A percentile compares a stretch with the other conserved stretches of the same genome.
Evolutionary conservation across 2,888 invertebrate genomes (phyloP).

Genomic region (Hesperia comma): DNA sequence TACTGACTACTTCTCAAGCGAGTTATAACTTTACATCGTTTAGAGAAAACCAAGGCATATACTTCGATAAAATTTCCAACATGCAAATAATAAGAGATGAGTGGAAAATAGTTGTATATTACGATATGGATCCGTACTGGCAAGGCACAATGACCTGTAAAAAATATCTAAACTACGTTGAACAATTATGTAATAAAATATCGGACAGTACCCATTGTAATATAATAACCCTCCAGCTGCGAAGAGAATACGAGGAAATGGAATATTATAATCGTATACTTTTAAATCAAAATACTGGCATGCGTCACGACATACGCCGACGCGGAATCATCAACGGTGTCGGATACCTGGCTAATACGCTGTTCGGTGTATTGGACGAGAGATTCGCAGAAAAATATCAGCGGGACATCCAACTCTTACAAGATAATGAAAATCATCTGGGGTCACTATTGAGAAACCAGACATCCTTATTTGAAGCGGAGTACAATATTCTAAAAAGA

Average conservation of each 20-base stretch:
- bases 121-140: slow-evolving; percentile 34
- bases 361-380: slow-evolving; percentile 43
- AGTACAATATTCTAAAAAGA: slow-evolving; percentile 19
- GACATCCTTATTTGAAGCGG: slow-evolving; percentile 22
- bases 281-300: slow-evolving; percentile 33
- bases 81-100: slow-evolving; percentile 28
- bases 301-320: slow-evolving; percentile 19
- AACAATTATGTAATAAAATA: slow-evolving; percentile 11
- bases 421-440: slow-evolving; percentile 27
- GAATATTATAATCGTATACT: slow-evolving; percentile 34
- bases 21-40: slow-evolving; percentile 4
- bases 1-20: background rate
- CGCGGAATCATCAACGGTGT: slow-evolving; percentile 42
- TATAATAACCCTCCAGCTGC: slow-evolving; percentile 8
- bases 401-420: slow-evolving; percentile 22
- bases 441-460: slow-evolving; percentile 19
- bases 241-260: slow-evolving; percentile 3
- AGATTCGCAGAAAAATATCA: slow-evolving; percentile 41
- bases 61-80: slow-evolving; percentile 28
- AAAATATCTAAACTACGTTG: slow-evolving; percentile 4
- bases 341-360: slow-evolving; percentile 37
- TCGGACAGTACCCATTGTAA: slow-evolving; percentile 8
- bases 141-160: slow-evolving; percentile 14
- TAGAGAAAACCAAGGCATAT: slow-evolving; percentile 24
- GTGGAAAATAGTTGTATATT: slow-evolving; percentile 32